A percentile compares a stretch with the other conserved stretches of the same genome.
Conservation (phyloP, 2,888 invertebrate species). For the Lissocephala sabroskyi region DNA sequence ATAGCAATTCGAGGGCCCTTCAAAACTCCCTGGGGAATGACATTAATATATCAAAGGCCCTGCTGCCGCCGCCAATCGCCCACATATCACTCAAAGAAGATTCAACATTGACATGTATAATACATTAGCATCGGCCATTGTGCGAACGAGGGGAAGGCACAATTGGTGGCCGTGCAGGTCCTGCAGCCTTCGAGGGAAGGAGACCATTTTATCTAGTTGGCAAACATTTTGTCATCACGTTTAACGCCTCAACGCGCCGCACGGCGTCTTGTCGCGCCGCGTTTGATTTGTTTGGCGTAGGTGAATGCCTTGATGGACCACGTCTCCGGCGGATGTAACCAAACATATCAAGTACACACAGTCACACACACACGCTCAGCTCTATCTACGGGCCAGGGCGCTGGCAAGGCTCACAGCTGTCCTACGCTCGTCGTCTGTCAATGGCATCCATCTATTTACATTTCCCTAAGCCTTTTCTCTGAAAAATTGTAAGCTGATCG, state of each 20-base stretch:
- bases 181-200: too few species aligned
- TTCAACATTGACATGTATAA: conserved; percentile 58
- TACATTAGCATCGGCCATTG: conserved; percentile 57
- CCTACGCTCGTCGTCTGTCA: background rate
- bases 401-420: background rate
- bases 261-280: conserved; percentile 22
- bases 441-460: conserved; percentile 1
- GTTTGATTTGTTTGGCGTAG: conserved; percentile 47
- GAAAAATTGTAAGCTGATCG: too few species aligned
- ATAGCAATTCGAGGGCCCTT: too few species aligned
- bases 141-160: conserved; percentile 10
- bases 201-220: background rate
- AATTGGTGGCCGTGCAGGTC: background rate
- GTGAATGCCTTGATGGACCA: conserved; percentile 18
- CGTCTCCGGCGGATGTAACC: conserved; percentile 7
- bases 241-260: conserved; percentile 32
- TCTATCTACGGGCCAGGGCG: background rate
- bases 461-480: conserved; percentile 4
- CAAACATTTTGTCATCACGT: conserved; percentile 45
- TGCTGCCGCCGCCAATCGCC: too few species aligned
- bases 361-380: background rate
- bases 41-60: too few species aligned
- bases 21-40: too few species aligned
- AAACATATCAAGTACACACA: background rate
- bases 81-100: conserved; percentile 52